Evolutionary conservation across 23 tunicate genomes (phyloP).

Genomic region (Aplidium turbinatum): DNA sequence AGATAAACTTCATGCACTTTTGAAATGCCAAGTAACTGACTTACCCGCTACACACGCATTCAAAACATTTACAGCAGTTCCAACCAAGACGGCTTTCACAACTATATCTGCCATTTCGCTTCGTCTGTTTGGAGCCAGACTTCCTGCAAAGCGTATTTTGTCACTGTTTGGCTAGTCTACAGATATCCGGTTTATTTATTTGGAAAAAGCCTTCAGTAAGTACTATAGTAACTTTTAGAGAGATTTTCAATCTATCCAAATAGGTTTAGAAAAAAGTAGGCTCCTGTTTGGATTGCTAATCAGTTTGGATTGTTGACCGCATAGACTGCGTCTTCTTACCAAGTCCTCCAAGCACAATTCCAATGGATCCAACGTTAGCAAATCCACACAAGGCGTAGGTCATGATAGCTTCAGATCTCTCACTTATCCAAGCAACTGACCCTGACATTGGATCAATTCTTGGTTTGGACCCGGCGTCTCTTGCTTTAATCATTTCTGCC

Average conservation of each 20-base stretch:
- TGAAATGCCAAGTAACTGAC: not conserved
- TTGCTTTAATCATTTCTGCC: conserved; percentile 37
- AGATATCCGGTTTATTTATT: too few relatives aligned
- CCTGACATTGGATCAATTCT: conserved; percentile 47
- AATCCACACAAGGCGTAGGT: conserved; percentile 97
- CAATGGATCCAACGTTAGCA: conserved; percentile 89
- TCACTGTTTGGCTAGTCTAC: too few relatives aligned
- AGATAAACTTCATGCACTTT: too few relatives aligned
- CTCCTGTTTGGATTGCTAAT: too few relatives aligned
- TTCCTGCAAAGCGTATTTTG: conserved; percentile 32
- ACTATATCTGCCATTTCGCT: conserved; percentile 89
- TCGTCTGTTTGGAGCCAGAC: conserved; percentile 78
- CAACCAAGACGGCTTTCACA: conserved; percentile 62
- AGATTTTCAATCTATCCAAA: too few relatives aligned
- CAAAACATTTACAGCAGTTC: conserved; percentile 75
- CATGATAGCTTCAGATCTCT: conserved; percentile 83
- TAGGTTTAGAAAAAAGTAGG: too few relatives aligned
- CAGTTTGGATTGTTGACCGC: too few relatives aligned
- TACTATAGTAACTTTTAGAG: too few relatives aligned
- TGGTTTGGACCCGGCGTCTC: conserved; percentile 63
- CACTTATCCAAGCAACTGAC: conserved; percentile 65
- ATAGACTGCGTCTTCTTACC: too few relatives aligned
- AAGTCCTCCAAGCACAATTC: conserved; percentile 92
- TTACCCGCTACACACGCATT: conserved; percentile 91
- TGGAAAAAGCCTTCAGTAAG: too few relatives aligned